Evolutionary conservation across 2,797 vertebrate genomes (phyloP).

Genomic region (Etheostoma nigrum): DNA sequence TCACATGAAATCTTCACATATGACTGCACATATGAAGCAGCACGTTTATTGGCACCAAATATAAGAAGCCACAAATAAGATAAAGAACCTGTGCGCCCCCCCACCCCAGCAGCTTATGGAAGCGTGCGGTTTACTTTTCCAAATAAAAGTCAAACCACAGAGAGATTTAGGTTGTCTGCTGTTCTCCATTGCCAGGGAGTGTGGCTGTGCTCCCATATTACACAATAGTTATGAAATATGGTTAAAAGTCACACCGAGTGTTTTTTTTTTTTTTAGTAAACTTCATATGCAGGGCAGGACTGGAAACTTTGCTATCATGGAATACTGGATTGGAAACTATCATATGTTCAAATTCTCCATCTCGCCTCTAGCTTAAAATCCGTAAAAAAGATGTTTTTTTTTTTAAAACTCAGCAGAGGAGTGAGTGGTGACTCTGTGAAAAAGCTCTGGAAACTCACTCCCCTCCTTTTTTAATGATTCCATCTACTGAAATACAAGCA

Average conservation of each 20-base stretch:
- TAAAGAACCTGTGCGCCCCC: conserved; percentile 53
- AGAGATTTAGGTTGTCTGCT: conserved; percentile 67
- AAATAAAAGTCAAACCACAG: conserved; percentile 75
- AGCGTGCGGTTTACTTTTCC: conserved; percentile 72
- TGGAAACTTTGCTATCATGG: conserved; percentile 63
- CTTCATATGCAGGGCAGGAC: conserved; percentile 28
- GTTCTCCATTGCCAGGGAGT: conserved; percentile 58
- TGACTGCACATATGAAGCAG: conserved; percentile 39
- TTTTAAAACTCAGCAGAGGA: conserved; percentile 43
- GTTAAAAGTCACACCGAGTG: conserved; percentile 56
- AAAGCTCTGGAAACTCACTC: conserved; percentile 79
- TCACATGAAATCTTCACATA: conserved; percentile 54
- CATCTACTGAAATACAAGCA: conserved; percentile 80
- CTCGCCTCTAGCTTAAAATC: conserved; percentile 73
- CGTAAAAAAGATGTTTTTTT: too few species aligned
- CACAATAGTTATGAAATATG: conserved; percentile 72
- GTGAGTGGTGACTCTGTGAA: conserved; percentile 55
- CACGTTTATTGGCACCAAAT: conserved; percentile 59
- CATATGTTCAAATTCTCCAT: conserved; percentile 63
- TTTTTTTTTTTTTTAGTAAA: conserved; percentile 16
- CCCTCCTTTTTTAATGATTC: conserved; percentile 76
- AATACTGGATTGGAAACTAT: conserved; percentile 57
- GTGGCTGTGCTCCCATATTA: conserved; percentile 71
- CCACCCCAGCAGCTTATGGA: conserved; percentile 64
- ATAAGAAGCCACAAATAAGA: conserved; percentile 68